phyloP scores from a whole-genome alignment of 1,140 invertebrate genomes.

The Heliconius nattereri region DNA sequence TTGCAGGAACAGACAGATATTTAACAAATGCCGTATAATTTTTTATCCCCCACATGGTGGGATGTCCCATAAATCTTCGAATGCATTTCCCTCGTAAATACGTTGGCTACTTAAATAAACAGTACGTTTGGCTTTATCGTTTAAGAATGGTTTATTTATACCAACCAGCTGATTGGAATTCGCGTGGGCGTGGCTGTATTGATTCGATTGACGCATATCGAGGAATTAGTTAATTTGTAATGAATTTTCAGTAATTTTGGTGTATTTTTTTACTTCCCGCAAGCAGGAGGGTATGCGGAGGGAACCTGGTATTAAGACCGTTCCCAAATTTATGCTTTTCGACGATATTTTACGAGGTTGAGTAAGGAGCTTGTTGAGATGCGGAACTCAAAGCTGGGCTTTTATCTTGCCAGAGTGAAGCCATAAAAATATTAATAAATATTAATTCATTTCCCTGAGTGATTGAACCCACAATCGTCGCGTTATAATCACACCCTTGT shows the following conservation, averaged over 20 bases:
- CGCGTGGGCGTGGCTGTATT: conserved; percentile 31
- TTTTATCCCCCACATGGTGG: conserved; percentile 16
- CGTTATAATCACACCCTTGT: too few species aligned
- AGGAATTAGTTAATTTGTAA: conserved; percentile 6
- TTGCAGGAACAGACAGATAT: neutral
- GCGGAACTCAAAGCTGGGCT: too few species aligned
- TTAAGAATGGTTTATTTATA: conserved; percentile 34
- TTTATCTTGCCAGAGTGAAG: too few species aligned
- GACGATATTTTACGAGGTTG: too few species aligned
- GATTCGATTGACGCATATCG: conserved; percentile 25
- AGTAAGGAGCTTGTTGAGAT: too few species aligned
- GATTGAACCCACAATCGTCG: too few species aligned
- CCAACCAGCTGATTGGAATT: conserved; percentile 26
- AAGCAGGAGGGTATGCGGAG: too few species aligned
- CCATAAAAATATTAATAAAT: too few species aligned
- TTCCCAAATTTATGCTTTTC: too few species aligned
- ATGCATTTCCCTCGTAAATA: conserved; percentile 29
- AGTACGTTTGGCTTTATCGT: conserved; percentile 23
- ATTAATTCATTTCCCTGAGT: too few species aligned
- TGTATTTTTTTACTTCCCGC: too few species aligned
- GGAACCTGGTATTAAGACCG: too few species aligned
- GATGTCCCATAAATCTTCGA: conserved; percentile 23
- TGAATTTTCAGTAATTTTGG: neutral
- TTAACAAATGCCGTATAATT: conserved; percentile 11
- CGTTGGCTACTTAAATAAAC: conserved; percentile 26